Base-by-base conservation (phyloP, 2,888 invertebrate genomes). In the Parnassius orleans region DNA sequence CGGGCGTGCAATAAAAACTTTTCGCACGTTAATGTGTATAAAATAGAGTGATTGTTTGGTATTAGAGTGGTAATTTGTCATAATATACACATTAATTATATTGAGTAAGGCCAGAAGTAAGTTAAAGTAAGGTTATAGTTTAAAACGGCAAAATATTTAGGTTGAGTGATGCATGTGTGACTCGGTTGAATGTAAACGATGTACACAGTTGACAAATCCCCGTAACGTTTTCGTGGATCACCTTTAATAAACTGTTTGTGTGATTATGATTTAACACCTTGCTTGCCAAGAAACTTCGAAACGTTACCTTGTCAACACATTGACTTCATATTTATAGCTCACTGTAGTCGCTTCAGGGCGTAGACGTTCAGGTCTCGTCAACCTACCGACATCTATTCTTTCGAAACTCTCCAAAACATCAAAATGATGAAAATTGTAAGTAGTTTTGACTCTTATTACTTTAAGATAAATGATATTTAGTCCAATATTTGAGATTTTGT, bases 181-280 rank as follows among this genome's bases (percentile, higher is more conserved):
- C 68, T 66, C 74, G 61, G 65, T 64, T 68, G 68, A 72, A 69
- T 61, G 68, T 78, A 87, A 86, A 84, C 81, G 87, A 83, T 87
- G 86, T 84, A 84, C 84, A 84, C 88, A 84, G 87, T 88, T 86
- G 79, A 86, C 86, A 83, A 86, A 88, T 81, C 83, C 77, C 81
- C 74, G 87, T 80, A 87, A 83, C 83, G 77, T 81, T 83, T 82
- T 86, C 80, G 80, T 84, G 84, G 84, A 84, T 86, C 85, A 82
- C 81, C 85, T 86, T 79, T 86, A 87, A 87, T 86, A 89, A 85
- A 86, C 83, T 85, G 86, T 87, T 86, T 86, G 81, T 83, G 84
- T 83, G 80, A 89, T 85, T 84, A 81, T 90, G 83, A 89, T 91
- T n/a, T 91, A 90, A 83, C 90, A 91, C 90, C 88, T 91, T 71